A percentile compares a stretch with the other conserved stretches of the same genome.
Evolutionary conservation across 2,888 invertebrate species (phyloP).

Genomic region (Amphiduros pacificus): DNA sequence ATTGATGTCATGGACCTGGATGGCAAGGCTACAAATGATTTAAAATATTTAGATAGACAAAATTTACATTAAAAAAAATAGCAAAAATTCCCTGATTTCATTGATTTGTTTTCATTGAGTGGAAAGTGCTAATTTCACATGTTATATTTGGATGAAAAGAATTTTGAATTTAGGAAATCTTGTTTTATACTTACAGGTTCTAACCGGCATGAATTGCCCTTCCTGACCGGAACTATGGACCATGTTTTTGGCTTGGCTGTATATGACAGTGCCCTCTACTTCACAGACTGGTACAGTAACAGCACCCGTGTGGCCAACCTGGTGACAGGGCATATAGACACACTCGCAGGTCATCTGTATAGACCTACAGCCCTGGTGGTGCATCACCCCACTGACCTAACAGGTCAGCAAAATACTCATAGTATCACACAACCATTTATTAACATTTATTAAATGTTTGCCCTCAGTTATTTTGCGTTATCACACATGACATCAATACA

Average conservation of each 20-base stretch:
- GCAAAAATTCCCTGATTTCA: no score
- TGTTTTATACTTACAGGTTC: slow-evolving; percentile 25
- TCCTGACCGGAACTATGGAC: slow-evolving; percentile 29
- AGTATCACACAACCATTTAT: no score
- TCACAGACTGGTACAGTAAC: slow-evolving; percentile 39
- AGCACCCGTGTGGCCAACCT: slow-evolving; percentile 39
- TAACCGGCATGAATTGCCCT: slow-evolving; percentile 30
- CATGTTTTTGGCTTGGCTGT: slow-evolving; percentile 40
- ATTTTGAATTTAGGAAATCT: neutral
- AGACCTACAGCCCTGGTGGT: slow-evolving; percentile 38
- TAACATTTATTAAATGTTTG: no score
- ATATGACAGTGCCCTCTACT: slow-evolving; percentile 35
- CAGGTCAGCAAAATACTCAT: slow-evolving; percentile 31
- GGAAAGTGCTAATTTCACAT: no score
- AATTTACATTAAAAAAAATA: no score
- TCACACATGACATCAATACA: no score
- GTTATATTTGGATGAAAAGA: no score
- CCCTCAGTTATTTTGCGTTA: no score
- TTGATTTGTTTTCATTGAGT: no score
- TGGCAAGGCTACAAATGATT: no score
- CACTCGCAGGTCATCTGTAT: slow-evolving; percentile 35
- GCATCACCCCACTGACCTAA: slow-evolving; percentile 36
- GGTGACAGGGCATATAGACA: slow-evolving; percentile 33
- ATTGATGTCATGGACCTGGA: slow-evolving; percentile 38
- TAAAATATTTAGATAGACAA: no score